These are phyloP conservation scores for Alca torda DNA, from an alignment of 2,797 vertebrate genomes.

Conservation along the genomic window DNA sequence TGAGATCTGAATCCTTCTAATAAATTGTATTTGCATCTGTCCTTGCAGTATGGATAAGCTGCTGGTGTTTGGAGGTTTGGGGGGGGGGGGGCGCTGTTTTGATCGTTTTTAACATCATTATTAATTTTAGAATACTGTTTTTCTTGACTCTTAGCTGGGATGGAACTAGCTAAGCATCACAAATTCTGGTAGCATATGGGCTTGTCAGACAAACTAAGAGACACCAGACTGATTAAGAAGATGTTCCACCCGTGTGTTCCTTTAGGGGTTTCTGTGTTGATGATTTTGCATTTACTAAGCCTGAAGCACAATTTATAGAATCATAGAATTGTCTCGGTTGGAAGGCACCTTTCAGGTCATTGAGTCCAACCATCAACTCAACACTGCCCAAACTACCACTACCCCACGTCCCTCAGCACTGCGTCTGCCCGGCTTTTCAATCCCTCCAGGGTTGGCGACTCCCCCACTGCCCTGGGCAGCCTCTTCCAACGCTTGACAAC, in stretches of 20 bases:
- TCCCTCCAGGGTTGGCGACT: no score
- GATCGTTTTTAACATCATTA: background rate
- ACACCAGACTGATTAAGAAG: background rate
- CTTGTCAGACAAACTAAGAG: background rate
- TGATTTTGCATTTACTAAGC: background rate
- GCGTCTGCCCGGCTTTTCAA: no score
- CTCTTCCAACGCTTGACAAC: no score
- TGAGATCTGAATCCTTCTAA: background rate
- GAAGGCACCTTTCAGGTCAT: no score
- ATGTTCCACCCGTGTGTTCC: background rate
- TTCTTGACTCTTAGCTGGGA: background rate
- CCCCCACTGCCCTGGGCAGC: no score
- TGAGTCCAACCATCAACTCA: no score
- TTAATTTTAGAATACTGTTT: background rate
- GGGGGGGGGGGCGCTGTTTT: background rate
- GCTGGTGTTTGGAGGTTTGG: background rate
- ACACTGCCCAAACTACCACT: no score
- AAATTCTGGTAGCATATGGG: background rate
- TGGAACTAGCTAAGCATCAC: background rate
- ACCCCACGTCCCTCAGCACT: no score
- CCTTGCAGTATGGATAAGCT: background rate
- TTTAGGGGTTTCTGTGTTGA: background rate
- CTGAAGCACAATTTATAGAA: background rate
- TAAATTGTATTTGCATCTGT: background rate
- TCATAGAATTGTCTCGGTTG: no score